A percentile compares a stretch with the other conserved stretches of the same genome.
Evolutionary conservation across 2,113 vertebrate genomes (phyloP).

Genomic region (Laterallus jamaicensis): DNA sequence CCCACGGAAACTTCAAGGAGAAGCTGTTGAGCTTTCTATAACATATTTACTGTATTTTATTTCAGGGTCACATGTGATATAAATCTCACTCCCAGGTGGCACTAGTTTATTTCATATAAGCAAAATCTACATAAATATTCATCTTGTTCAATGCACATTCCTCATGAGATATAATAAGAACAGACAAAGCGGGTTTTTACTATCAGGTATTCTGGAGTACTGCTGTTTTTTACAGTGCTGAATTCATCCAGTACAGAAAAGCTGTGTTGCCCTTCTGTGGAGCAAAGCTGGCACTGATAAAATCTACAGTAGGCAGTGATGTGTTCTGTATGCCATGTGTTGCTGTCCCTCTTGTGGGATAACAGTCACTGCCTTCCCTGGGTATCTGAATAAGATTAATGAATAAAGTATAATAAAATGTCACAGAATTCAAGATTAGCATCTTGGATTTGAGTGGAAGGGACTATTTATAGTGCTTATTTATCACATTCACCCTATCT

Average conservation of each 20-base stretch:
- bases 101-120: not conserved
- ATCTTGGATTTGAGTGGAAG: conserved; percentile 18
- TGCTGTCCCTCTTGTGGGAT: not conserved
- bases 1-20: conserved; percentile 2
- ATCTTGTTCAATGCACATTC: not conserved
- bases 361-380: not conserved
- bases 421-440: conserved; percentile 21
- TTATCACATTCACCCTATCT: not conserved
- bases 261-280: not conserved
- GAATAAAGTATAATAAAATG: conserved; percentile 26
- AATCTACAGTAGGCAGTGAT: not conserved
- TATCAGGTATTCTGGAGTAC: not conserved
- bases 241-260: not conserved
- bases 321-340: not conserved
- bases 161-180: not conserved
- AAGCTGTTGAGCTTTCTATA: not conserved
- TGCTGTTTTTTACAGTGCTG: not conserved
- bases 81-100: not conserved
- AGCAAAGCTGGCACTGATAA: not conserved
- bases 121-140: not conserved
- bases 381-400: conserved; percentile 2
- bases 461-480: not conserved
- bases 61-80: conserved; percentile 8
- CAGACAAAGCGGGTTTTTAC: not conserved
- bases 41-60: conserved; percentile 21